A percentile compares a stretch with the other conserved stretches of the same genome.
Evolutionary conservation across 1,140 invertebrate genomes (phyloP).

Genomic region (Drosophila setifemur): DNA sequence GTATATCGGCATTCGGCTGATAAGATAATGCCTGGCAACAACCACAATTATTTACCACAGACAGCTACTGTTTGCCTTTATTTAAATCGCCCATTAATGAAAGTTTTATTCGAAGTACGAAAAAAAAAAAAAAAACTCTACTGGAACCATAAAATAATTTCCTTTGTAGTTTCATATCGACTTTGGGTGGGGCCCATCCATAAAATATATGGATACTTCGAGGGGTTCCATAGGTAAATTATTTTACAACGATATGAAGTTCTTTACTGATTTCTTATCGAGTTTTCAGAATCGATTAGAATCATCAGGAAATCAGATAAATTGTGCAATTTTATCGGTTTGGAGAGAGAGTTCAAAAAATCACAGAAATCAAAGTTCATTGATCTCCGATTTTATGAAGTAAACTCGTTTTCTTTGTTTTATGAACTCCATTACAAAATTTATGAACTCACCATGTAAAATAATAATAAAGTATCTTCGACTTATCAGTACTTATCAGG

Average conservation of each 20-base stretch:
- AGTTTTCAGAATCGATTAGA: background rate
- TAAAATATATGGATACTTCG: constrained; percentile 11
- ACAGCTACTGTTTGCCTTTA: constrained; percentile 46
- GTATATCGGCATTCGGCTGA: constrained; percentile 62
- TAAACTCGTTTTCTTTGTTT: background rate
- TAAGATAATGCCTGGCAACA: constrained; percentile 52
- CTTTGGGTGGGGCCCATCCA: constrained; percentile 14
- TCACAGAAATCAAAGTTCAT: no score
- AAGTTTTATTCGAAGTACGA: background rate
- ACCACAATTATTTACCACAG: constrained; percentile 35
- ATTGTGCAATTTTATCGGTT: background rate
- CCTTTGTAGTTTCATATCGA: background rate
- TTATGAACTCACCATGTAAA: constrained; percentile 16
- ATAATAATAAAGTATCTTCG: background rate
- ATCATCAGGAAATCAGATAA: background rate
- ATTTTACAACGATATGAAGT: constrained; percentile 9
- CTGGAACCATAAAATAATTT: constrained; percentile 3
- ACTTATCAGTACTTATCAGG: background rate
- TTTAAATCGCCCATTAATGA: constrained; percentile 31
- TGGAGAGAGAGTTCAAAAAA: no score
- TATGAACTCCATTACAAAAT: constrained; percentile 16
- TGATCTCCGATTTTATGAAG: background rate
- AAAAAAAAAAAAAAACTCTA: background rate
- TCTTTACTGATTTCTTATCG: constrained; percentile 18
- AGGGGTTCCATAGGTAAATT: constrained; percentile 13